Conservation (phyloP, 2,113 vertebrate species). For the Mesitornis unicolor region DNA sequence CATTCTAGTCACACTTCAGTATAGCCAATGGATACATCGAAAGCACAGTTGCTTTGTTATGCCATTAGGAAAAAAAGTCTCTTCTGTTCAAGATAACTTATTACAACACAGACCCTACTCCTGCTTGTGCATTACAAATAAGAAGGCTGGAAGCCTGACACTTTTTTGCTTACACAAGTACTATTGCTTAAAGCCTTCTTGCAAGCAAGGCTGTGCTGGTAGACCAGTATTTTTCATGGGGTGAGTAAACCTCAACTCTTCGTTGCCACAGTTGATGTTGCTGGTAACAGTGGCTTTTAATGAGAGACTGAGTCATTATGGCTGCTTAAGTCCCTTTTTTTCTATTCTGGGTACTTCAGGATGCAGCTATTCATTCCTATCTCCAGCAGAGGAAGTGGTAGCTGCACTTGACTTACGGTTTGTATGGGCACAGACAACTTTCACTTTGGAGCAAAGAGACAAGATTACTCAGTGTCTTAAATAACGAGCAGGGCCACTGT, state of each 20-base stretch:
- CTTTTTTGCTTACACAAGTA: neutral
- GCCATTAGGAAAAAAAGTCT: neutral
- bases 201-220: neutral
- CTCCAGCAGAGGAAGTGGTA: neutral
- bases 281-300: neutral
- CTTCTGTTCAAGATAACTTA: neutral
- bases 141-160: neutral
- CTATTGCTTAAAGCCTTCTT: neutral
- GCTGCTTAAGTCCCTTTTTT: neutral
- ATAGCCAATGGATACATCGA: neutral
- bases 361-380: neutral
- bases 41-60: neutral
- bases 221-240: neutral
- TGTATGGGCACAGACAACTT: neutral
- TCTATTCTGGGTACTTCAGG: neutral
- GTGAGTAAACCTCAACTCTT: neutral
- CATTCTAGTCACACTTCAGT: neutral
- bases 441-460: neutral
- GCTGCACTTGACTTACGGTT: neutral
- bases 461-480: neutral
- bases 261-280: neutral
- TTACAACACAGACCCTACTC: neutral
- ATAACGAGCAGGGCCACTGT: neutral
- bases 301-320: neutral
- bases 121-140: neutral